Evolutionary conservation across 2,888 invertebrate genomes (phyloP).

Genomic region (Dasysyrphus albostriatus): DNA sequence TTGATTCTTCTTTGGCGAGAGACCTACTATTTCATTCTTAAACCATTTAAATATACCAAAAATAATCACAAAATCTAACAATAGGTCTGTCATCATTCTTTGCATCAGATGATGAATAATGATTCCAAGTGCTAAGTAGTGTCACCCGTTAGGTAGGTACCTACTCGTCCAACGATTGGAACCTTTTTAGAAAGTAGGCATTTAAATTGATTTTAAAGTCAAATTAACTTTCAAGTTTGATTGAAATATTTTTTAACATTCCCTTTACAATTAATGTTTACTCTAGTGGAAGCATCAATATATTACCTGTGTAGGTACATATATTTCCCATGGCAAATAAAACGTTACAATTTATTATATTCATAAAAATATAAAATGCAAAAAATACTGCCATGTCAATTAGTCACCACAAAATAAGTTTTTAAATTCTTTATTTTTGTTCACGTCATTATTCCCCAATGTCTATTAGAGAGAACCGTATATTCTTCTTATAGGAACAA

Average conservation of each 20-base stretch:
- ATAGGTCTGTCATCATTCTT: neutral
- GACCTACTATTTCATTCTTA: neutral
- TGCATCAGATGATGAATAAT: neutral
- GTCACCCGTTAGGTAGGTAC: too few relatives aligned
- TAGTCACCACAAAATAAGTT: constrained; percentile 42
- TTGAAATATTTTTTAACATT: neutral
- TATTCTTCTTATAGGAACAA: neutral
- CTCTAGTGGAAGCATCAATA: constrained; percentile 25
- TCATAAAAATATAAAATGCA: constrained; percentile 22
- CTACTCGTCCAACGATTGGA: neutral
- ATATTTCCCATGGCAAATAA: constrained; percentile 22
- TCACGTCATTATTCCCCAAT: constrained; percentile 37
- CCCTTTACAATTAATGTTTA: constrained; percentile 5
- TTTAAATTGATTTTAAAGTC: neutral
- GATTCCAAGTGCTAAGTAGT: too few relatives aligned
- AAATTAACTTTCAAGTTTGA: neutral
- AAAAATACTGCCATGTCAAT: constrained; percentile 47
- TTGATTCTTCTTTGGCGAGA: too few relatives aligned
- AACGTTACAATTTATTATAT: constrained; percentile 16
- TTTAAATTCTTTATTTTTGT: constrained; percentile 6
- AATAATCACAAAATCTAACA: too few relatives aligned
- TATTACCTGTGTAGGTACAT: neutral
- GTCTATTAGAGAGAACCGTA: constrained; percentile 2
- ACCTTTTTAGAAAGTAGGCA: neutral
- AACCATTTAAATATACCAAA: neutral